Evolutionary conservation across 2,797 vertebrate species (phyloP).

Genomic region (Etheostoma perlongum): DNA sequence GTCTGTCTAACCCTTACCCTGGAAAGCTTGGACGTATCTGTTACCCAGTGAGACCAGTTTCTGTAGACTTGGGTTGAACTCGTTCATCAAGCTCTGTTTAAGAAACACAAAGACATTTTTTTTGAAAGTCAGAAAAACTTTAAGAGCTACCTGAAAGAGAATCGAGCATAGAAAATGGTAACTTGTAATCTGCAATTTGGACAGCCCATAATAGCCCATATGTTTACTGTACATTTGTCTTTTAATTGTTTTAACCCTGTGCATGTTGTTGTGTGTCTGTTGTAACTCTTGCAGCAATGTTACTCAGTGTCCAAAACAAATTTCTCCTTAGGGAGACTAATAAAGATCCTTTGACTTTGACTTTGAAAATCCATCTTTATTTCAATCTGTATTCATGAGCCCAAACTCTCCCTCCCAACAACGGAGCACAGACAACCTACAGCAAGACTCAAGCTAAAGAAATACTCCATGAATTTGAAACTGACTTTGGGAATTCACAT

Average conservation of each 20-base stretch:
- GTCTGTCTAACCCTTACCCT: conserved; percentile 80
- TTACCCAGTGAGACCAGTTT: conserved; percentile 92
- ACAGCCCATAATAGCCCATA: too few relatives aligned
- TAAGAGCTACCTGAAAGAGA: conserved; percentile 24
- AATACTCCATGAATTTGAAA: conserved; percentile 21
- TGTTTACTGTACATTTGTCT: too few relatives aligned
- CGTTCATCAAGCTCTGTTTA: conserved; percentile 91
- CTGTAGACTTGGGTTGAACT: conserved; percentile 94
- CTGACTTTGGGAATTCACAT: conserved; percentile 15
- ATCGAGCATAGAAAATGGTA: neutral
- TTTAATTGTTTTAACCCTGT: too few relatives aligned
- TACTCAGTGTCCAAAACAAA: too few relatives aligned
- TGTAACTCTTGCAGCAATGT: too few relatives aligned
- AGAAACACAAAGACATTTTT: conserved; percentile 32
- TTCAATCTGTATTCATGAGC: conserved; percentile 48
- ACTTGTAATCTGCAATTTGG: too few relatives aligned
- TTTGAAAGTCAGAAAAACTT: conserved; percentile 23
- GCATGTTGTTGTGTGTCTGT: too few relatives aligned
- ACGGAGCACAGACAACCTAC: neutral
- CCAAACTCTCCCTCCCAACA: neutral
- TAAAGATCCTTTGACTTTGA: too few relatives aligned
- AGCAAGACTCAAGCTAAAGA: neutral
- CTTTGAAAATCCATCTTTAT: conserved; percentile 19
- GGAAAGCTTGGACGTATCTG: conserved; percentile 91
- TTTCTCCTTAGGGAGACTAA: too few relatives aligned